These are phyloP conservation scores for Penelope pileata DNA, from an alignment of 2,113 vertebrate genomes.

Conservation along the genomic window DNA sequence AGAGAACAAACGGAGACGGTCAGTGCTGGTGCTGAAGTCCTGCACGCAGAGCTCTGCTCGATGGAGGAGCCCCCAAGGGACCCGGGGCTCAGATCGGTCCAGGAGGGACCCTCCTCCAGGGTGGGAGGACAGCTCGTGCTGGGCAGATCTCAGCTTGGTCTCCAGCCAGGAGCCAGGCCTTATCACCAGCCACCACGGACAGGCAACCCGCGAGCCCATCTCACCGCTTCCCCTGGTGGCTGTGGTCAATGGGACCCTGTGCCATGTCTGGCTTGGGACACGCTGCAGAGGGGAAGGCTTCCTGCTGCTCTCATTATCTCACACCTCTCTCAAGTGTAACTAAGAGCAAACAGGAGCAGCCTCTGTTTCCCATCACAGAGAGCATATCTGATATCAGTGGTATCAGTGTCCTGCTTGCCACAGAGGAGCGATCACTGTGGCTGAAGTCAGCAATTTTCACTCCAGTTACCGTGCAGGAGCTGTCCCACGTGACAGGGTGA, in stretches of 20 bases:
- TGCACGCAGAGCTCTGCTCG: fast-evolving
- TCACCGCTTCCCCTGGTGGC: background rate
- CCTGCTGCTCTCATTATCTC: background rate
- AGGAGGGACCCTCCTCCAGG: background rate
- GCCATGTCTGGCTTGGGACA: background rate
- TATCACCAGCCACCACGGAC: background rate
- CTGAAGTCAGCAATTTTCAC: background rate
- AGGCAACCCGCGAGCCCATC: fast-evolving
- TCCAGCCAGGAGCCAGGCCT: fast-evolving
- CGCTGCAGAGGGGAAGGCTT: background rate
- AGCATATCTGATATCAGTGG: fast-evolving
- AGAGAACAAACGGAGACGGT: background rate
- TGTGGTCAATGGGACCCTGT: background rate
- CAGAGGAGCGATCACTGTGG: fast-evolving
- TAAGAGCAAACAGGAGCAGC: background rate
- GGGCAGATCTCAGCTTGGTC: background rate
- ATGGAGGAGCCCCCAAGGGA: background rate
- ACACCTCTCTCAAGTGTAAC: background rate
- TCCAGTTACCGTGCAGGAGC: background rate
- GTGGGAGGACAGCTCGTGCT: background rate
- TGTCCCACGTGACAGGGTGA: background rate
- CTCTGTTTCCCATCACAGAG: background rate
- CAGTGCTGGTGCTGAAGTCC: background rate
- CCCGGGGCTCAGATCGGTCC: background rate
- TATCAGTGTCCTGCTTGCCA: background rate